These are phyloP conservation scores for Nomia melanderi DNA, from an alignment of 1,140 invertebrate species.

Conservation along the genomic window DNA sequence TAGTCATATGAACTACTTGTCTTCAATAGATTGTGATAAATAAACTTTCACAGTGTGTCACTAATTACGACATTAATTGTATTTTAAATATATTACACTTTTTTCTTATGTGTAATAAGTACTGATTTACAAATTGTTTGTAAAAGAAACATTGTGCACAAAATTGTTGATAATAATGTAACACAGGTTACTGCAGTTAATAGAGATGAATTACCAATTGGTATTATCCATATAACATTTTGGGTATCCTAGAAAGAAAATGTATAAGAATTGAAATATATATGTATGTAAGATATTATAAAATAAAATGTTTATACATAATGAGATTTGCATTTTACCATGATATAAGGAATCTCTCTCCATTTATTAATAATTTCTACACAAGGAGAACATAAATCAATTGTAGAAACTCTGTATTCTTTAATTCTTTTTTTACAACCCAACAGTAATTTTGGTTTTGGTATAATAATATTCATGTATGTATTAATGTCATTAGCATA, in stretches of 20 bases:
- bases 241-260: constrained; percentile 13
- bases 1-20: too few relatives aligned
- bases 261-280: background rate
- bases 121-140: constrained; percentile 49
- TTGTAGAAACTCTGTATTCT: constrained; percentile 69
- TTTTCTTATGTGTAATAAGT: constrained; percentile 24
- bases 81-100: constrained; percentile 35
- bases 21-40: too few relatives aligned
- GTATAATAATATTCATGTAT: constrained; percentile 66
- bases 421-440: constrained; percentile 72
- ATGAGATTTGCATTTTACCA: constrained; percentile 53
- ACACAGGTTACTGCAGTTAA: constrained; percentile 49
- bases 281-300: background rate
- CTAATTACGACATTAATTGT: background rate
- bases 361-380: constrained; percentile 67
- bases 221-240: constrained; percentile 69
- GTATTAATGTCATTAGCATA: constrained; percentile 60
- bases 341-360: constrained; percentile 70
- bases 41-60: too few relatives aligned
- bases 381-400: constrained; percentile 71
- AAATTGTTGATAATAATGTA: constrained; percentile 61
- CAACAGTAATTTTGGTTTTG: constrained; percentile 68
- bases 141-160: constrained; percentile 59
- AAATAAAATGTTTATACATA: background rate
- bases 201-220: constrained; percentile 67